Base-by-base conservation (phyloP, 2,888 invertebrate genomes). In the Lepeophtheirus nordmannii region DNA sequence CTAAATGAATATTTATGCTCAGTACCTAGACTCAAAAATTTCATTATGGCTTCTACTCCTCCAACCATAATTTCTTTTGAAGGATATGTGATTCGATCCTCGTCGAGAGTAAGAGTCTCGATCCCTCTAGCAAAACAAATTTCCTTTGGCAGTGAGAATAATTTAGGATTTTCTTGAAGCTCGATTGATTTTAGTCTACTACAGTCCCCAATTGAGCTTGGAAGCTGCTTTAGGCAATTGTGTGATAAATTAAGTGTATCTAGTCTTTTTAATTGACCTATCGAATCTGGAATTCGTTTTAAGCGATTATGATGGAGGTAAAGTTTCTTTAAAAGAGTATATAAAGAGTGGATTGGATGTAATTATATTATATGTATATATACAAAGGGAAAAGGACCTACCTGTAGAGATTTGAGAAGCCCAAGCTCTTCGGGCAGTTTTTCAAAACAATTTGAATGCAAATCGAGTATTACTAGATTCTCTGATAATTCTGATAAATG, bases 241-340 rank as follows among this genome's bases (percentile, higher is more conserved):
- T 80, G 79, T 39, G 87, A 84, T 41, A 85, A 75, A 79, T 88
- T 83, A 68, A 89, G 76, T 70, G 84, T 76, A 74, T 80, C 79
- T 69, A 89, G 78, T 70, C 80, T 80, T 69, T 77, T 76, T 71
- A 89, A 76, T 68, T 78, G 76, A 71, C 83, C 81, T 72, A 89
- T 80, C 69, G 81, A 80, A 68, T 82, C 81, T 69, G 89, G 87
- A 73, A 90, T 76, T 71, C 77, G 76, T 73, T 81, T 82, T 67
- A 89, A 74, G 69, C 79, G 79, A 79, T 89, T 89, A 72, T 83
- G 79, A 73, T 84, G 84, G 69, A 87, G 71, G 77, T 87, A 82
- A 68, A 89, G 76, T 74, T 87, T 86, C 84, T 84, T n/a, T n/a
- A n/a, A 72, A 7, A 76, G 74, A 68, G 22, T 37, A 46, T 12